Percentiles rank a stretch among this genome's conserved stretches.
Conservation (phyloP, 2,888 invertebrate genomes). For the Dendrolimus pini region DNA sequence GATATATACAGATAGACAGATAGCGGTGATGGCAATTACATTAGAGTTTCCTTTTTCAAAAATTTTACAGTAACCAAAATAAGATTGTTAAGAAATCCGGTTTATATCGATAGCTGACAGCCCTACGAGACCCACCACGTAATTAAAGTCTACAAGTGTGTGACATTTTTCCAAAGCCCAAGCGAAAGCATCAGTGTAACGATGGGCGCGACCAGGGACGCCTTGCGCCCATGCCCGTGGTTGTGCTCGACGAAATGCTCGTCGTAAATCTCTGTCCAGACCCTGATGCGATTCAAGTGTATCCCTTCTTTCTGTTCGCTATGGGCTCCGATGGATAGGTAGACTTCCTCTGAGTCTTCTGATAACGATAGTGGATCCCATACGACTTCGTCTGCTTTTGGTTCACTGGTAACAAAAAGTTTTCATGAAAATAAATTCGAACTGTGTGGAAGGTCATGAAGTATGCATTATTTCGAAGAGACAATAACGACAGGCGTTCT, state of each 20-base stretch:
- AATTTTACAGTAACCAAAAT: too few species aligned
- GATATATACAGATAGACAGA: too few species aligned
- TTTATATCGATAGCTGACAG: background rate
- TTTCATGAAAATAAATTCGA: background rate
- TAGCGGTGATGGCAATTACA: too few species aligned
- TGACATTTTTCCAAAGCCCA: slow-evolving; percentile 11
- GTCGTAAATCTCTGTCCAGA: slow-evolving; percentile 52
- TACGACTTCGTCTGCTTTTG: slow-evolving; percentile 23
- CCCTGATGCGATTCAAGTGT: slow-evolving; percentile 33
- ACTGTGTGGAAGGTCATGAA: too few species aligned
- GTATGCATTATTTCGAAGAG: too few species aligned
- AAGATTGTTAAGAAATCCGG: too few species aligned
- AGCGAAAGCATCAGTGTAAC: slow-evolving; percentile 17
- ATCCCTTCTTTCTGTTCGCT: slow-evolving; percentile 24
- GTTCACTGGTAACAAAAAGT: slow-evolving; percentile 30
- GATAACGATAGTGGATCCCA: slow-evolving; percentile 32
- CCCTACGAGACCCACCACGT: background rate
- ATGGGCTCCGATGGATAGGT: slow-evolving; percentile 34
- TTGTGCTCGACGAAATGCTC: slow-evolving; percentile 41
- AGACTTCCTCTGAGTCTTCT: slow-evolving; percentile 30
- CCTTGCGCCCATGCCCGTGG: slow-evolving; percentile 2
- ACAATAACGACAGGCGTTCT: too few species aligned
- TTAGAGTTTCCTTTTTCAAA: too few species aligned
- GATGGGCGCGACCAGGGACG: slow-evolving; percentile 14
- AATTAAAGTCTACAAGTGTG: slow-evolving; percentile 8